Base-by-base conservation (phyloP, 2,888 invertebrate genomes). In the Eristalis arbustorum region DNA sequence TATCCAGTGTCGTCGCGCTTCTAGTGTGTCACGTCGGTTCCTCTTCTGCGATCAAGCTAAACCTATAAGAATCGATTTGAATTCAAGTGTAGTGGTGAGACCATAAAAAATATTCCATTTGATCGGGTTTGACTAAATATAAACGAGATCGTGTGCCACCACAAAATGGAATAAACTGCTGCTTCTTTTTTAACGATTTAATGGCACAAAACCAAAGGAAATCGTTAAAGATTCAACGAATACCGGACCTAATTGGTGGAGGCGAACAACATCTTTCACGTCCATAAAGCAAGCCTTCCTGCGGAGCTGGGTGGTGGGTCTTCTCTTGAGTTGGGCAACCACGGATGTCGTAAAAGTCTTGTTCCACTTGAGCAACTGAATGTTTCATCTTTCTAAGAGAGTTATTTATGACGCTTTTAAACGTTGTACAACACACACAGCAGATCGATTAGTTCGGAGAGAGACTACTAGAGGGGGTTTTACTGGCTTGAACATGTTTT, bases 21-120 rank as follows among this genome's bases (percentile, higher is more conserved):
- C 6, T 13, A 11, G 5, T 40, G n/a, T n/a, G 71, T 71, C 71
- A 71, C 71, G 71, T 71, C 37, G 14, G 8, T n/a, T 25, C 25
- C 49, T 8, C 49, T 10, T 4, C 3, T 49, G 49, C 18, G 18
- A 6, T 6, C 49, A 42, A 6, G 49, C 49, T 10, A 42, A 42
- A n/a, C 5, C n/a, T 18, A 49, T 5, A 49, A 49, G 49, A 49
- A 49, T 49, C 49, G 49, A 49, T 49, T 49, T 18, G 49, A 49
- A 5, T 49, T 18, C 18, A 18, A n/a, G n/a, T 18, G 49, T n/a
- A n/a, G n/a, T n/a, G n/a, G n/a, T n/a, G n/a, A n/a, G n/a, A 25
- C 25, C 5, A 8, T n/a, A 18, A 10, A 37, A 0, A 2, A 10
- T 13, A 10, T 37, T 11, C 11, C 13, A 37, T 13, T 42, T 6